These are phyloP conservation scores for Idaea straminata DNA, from an alignment of 2,888 invertebrate genomes.

Conservation along the genomic window DNA sequence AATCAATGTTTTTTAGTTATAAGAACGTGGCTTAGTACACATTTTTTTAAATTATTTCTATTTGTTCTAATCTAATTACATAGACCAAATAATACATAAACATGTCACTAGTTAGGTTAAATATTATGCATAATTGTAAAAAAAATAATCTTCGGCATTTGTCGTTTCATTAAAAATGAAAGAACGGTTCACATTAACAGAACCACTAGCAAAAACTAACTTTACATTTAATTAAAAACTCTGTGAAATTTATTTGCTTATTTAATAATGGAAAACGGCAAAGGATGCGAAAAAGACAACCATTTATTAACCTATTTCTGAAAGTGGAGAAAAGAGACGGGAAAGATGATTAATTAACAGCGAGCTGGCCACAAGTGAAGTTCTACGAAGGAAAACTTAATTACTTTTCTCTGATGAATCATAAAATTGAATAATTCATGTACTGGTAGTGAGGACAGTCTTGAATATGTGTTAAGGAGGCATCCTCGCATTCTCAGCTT, in stretches of 20 bases:
- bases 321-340: constrained; percentile 58
- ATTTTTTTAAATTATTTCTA: too few relatives aligned
- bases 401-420: constrained; percentile 69
- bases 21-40: too few relatives aligned
- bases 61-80: too few relatives aligned
- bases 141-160: constrained; percentile 13
- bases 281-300: constrained; percentile 62
- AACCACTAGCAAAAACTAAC: constrained; percentile 36
- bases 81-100: too few relatives aligned
- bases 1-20: too few relatives aligned
- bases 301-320: constrained; percentile 66
- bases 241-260: constrained; percentile 51
- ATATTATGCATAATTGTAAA: neutral
- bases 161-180: constrained; percentile 21
- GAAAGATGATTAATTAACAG: constrained; percentile 69
- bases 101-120: too few relatives aligned
- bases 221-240: constrained; percentile 47
- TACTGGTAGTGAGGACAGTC: constrained; percentile 39
- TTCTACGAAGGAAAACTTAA: constrained; percentile 65
- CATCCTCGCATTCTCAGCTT: constrained; percentile 31
- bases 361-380: constrained; percentile 58
- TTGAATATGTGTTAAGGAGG: constrained; percentile 36
- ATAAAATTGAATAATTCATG: constrained; percentile 53
- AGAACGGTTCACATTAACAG: constrained; percentile 10
- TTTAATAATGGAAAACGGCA: constrained; percentile 58